Evolutionary conservation across 92 coral and sea anemone genomes (phyloP), one percentile per base, ranked within the genome.

Genomic region (Blastomussa wellsi): DNA sequence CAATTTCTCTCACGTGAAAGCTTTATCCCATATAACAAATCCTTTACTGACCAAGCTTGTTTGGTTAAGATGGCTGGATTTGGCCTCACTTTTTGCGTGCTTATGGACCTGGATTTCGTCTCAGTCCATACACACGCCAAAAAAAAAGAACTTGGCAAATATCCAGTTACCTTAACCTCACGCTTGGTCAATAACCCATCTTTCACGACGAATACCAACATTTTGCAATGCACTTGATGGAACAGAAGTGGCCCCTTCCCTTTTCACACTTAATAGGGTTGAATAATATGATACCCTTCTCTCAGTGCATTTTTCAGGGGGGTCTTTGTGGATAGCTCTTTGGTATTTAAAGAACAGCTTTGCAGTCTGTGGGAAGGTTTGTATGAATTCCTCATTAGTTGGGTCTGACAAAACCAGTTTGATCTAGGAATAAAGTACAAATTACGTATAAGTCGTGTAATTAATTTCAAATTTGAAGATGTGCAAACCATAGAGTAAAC

Each of bases 321-420:
- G 93, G 72, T 93, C 96, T 79, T 89, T 89, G 79, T 93, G 96
- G 70, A 93, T 83, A 35, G 79, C 91, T 80, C 72, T 76, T 79
- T 93, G 94, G 82, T 93, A 93, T 81, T 93, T 93, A 80, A 92
- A 93, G 72, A 91, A 93, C 82, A 93, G 74, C 62, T 76, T 86
- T 35, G 90, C 88, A 36, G 94, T 88, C 74, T 88, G 66, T 26
- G 76, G 82, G 29, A 91, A 91, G 8, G 92, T 91, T 41, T 88
- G 72, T 22, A 52, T 81, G 84, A 91, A 93, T 60, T 91, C 94
- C 28, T 79, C 84, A 55, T 67, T 68, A 31, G 75, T 48, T 38
- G 86, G 88, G 79, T 93, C 91, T 37, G 94, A 93, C 52, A 83
- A 90, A 52, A 93, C 26, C 44, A 93, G 86, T 31, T 79, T 90